Evolutionary conservation across 2,113 vertebrate genomes (phyloP).

Genomic region (Phoxinus phoxinus): DNA sequence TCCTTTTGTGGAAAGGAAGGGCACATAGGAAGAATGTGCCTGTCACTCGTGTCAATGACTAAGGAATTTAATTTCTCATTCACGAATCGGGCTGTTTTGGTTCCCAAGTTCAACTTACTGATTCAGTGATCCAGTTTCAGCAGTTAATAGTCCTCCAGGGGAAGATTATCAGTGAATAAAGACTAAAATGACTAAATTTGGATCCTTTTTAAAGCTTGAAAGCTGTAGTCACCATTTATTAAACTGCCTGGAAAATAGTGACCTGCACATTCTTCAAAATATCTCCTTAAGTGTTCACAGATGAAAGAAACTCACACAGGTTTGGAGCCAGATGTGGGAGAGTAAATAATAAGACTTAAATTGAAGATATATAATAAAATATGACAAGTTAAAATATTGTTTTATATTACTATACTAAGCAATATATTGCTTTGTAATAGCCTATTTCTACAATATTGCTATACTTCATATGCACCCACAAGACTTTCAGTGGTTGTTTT

Average conservation of each 20-base stretch:
- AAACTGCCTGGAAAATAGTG: background rate
- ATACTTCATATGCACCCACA: background rate
- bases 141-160: background rate
- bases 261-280: background rate
- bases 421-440: background rate
- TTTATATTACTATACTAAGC: background rate
- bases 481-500: background rate
- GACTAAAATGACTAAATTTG: background rate
- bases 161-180: background rate
- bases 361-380: background rate
- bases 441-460: background rate
- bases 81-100: background rate
- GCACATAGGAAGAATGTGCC: background rate
- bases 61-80: background rate
- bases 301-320: background rate
- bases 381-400: background rate
- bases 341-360: background rate
- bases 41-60: background rate
- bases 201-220: background rate
- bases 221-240: background rate
- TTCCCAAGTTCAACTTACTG: background rate
- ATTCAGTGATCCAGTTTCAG: background rate
- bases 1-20: background rate
- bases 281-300: no score
- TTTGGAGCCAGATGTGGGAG: background rate